Conservation (phyloP, 2,888 invertebrate genomes). For the Pardosa pseudoannulata region DNA sequence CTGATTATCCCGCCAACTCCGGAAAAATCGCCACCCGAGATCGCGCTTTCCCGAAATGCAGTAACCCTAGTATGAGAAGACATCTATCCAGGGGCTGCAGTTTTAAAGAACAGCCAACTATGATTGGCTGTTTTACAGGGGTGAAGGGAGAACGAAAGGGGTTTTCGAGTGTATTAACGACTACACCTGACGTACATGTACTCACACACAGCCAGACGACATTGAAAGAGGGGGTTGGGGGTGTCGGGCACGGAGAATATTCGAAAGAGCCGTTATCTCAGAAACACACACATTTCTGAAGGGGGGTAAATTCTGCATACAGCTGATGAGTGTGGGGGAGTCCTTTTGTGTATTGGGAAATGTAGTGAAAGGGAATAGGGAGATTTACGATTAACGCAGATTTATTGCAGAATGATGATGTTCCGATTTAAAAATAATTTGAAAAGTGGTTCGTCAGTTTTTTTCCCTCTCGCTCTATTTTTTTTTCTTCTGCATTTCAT, state of each 20-base stretch:
- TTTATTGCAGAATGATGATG: conserved; percentile 15
- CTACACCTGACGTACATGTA: conserved; percentile 13
- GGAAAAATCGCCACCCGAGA: not conserved
- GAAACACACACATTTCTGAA: conserved; percentile 6
- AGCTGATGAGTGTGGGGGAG: conserved; percentile 7
- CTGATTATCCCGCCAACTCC: not conserved
- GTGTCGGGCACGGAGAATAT: not conserved
- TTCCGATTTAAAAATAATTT: conserved; percentile 9
- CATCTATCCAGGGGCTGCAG: conserved; percentile 15
- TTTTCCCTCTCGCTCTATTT: too few relatives aligned
- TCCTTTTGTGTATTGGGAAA: conserved; percentile 12
- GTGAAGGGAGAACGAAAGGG: conserved; percentile 12
- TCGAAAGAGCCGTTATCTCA: conserved; percentile 15
- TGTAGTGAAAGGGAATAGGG: not conserved
- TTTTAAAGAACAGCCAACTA: conserved; percentile 17
- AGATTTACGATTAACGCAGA: not conserved
- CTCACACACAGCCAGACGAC: not conserved
- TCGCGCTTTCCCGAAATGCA: not conserved
- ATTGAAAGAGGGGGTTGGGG: not conserved
- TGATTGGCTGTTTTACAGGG: conserved; percentile 10
- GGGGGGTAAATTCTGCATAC: not conserved
- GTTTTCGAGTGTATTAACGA: conserved; percentile 10
- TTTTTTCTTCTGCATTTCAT: too few relatives aligned
- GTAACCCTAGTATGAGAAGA: conserved; percentile 11
- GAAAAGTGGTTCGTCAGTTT: conserved; percentile 3